Conservation (phyloP, 2,888 invertebrate species). For the Amblyjoppa fuscipennis region DNA sequence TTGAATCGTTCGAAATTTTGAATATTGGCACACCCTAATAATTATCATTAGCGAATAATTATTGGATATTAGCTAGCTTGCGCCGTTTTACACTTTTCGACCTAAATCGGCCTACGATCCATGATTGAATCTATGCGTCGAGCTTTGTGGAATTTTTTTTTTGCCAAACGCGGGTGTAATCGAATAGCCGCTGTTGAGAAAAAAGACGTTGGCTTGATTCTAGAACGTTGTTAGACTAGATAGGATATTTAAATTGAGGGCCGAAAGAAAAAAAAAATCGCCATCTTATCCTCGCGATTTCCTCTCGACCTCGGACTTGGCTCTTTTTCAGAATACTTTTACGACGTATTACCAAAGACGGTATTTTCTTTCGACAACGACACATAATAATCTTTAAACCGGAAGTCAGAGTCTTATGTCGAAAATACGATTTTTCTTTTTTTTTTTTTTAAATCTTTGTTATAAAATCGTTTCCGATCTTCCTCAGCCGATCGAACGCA, state of each 20-base stretch:
- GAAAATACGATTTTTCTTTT: neutral
- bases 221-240: slow-evolving; percentile 27
- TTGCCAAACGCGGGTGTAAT: neutral
- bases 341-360: slow-evolving; percentile 58
- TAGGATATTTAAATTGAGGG: slow-evolving; percentile 40
- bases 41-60: neutral
- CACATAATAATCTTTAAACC: slow-evolving; percentile 14
- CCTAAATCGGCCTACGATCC: neutral
- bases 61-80: slow-evolving; percentile 1
- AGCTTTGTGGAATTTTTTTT: neutral
- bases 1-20: too few species aligned
- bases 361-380: slow-evolving; percentile 25
- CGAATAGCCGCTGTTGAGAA: neutral
- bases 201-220: slow-evolving; percentile 7
- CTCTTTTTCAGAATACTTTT: slow-evolving; percentile 28
- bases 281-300: slow-evolving; percentile 8
- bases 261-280: slow-evolving; percentile 17
- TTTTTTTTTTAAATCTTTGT: slow-evolving; percentile 6
- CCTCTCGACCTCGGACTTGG: slow-evolving; percentile 1
- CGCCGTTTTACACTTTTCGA: neutral
- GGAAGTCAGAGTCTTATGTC: neutral
- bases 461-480: slow-evolving; percentile 48
- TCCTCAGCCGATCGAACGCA: slow-evolving; percentile 60
- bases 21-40: neutral
- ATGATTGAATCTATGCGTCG: neutral